phyloP scores from a whole-genome alignment of 2,113 vertebrate species.

The Prinia subflava region DNA sequence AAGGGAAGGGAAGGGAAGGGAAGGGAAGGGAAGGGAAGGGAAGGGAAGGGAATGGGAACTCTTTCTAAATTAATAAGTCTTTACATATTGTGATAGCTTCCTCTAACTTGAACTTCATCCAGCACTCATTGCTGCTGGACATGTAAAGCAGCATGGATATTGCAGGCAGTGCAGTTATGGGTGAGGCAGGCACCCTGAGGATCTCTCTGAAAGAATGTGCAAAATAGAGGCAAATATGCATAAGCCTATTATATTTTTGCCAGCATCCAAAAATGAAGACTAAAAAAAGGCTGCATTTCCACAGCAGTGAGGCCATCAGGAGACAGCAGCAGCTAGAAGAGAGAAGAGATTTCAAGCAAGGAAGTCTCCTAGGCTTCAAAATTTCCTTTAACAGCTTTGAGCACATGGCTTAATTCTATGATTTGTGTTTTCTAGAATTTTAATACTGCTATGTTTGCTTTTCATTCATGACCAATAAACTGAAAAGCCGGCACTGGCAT shows the following conservation, averaged over 20 bases:
- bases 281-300: neutral
- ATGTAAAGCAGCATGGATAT: neutral
- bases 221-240: neutral
- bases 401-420: fast-evolving
- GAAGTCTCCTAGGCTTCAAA: neutral
- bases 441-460: neutral
- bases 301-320: neutral
- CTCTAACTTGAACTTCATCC: neutral
- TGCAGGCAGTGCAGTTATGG: neutral
- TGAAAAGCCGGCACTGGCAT: neutral
- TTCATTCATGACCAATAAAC: neutral
- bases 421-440: neutral
- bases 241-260: neutral
- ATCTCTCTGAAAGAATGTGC: neutral
- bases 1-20: neutral
- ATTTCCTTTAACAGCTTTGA: neutral
- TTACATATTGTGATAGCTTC: neutral
- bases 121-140: neutral
- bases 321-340: neutral
- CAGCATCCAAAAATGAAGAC: neutral
- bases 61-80: neutral
- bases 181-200: neutral
- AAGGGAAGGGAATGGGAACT: neutral
- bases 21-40: neutral
- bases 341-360: neutral